Base-by-base conservation (phyloP, 2,888 invertebrate species). In the Dinocampus coccinellae region DNA sequence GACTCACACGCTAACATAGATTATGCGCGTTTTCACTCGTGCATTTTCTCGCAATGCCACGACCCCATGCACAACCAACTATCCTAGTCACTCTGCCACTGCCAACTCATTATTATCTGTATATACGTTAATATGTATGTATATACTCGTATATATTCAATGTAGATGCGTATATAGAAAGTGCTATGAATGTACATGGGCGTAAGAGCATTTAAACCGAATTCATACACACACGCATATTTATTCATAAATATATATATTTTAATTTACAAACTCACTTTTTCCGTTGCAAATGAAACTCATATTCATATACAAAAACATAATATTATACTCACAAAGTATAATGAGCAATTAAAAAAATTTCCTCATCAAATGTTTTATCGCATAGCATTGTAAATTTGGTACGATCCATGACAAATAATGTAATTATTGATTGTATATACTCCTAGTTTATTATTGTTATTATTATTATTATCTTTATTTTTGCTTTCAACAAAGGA, bases 1-100 rank as follows among this genome's bases (percentile, higher is more conserved):
- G 60, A 70, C 70, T 65, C 47, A 47, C 47, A 63, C 42, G 47
- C 63, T 29, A 52, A 63, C 63, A 52, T 63, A 29, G 63, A 63
- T 63, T 63, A 63, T 63, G 39, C 63, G 34, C 36, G 24, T 65
- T 65, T 53, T 55, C 34, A 65, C 34, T 55, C 65, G 39, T 42
- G 53, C 53, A 13, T 65, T 34, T 47, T 65, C 34, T 53, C 53
- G 36, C 33, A 53, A 47, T 47, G 16, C 47, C n/a, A 47, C 47
- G 47, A 47, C 47, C 20, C 47, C 16, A 9, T 47, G 47, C 47
- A 16, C 47, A 47, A n/a, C 20, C 47, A 47, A 47, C 47, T 47
- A 47, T 20, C 47, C 47, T 16, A 47, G 16, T 47, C 47, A 20
- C 16, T 20, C 47, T n/a, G 20, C 16, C 47, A 9, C 20, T 47